Base-by-base conservation (phyloP, 2,888 invertebrate species). In the Phytoseiulus persimilis region DNA sequence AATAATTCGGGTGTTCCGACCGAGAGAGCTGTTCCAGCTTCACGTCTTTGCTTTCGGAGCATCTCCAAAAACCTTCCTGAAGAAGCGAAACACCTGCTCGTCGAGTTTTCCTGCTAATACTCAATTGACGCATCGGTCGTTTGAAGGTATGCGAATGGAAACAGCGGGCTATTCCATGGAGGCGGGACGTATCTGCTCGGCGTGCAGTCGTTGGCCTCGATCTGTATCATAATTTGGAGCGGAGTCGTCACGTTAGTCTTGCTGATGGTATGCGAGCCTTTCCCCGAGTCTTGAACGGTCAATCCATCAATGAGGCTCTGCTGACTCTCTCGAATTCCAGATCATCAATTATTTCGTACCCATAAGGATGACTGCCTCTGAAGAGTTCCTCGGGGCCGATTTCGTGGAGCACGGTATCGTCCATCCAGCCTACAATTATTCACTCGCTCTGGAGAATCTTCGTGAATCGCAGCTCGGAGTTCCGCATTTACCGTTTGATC, bases 181-280 rank as follows among this genome's bases (percentile, higher is more conserved):
- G 97, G 98, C 32, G 97, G 96, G 65, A 96, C 96, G 95, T 95
- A 97, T 92, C 94, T 98, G 28, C 93, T 98, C 0, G 97, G 97
- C 0, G 94, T 98, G 0, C 98, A 98, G 93, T 92, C 94, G 0
- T 93, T 97, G 28, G 94, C 96, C 0, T 95, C 94, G 0, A 90
- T 97, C 0, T 95, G 95, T 91, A 94, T 97, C 14, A 92, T 93
- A 83, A 92, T 93, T 32, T 98, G 98, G 97, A 96, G 96, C 5
- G 94, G 95, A 89, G 92, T 94, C 18, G 94, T 95, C 0, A 96
- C 97, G 0, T 94, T 95, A 91, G 91, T 94, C 0, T 92, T 97
- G 14, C 94, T 98, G 39, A 96, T 96, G 95, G 93, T 95, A 92
- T 92, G 92, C 90, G 11, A 89, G 89, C 39, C 39, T 39, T 9